phyloP scores from a whole-genome alignment of 2,888 invertebrate genomes.

The Chorisops tibialis region DNA sequence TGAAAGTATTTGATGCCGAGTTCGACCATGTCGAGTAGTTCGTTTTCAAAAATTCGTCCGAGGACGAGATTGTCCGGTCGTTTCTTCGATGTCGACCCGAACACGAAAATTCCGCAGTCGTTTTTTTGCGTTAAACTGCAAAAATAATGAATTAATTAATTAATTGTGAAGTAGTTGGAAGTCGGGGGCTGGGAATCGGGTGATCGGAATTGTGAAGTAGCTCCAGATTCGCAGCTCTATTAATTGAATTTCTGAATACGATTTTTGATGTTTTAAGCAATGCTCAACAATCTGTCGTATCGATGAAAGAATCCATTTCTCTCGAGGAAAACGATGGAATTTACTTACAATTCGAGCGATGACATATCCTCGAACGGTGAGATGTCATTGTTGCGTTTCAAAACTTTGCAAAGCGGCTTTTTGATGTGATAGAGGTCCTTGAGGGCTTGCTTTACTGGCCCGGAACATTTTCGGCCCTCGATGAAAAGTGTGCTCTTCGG shows the following conservation, averaged over 20 bases:
- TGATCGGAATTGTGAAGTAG: too few relatives aligned
- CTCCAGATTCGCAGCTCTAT: too few relatives aligned
- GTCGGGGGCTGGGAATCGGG: too few relatives aligned
- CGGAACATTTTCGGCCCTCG: conserved; percentile 77
- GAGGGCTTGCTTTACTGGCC: conserved; percentile 65
- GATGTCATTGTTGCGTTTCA: conserved; percentile 80
- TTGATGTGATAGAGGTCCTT: conserved; percentile 86
- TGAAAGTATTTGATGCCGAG: conserved; percentile 82
- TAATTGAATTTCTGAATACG: too few relatives aligned
- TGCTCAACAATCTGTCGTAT: too few relatives aligned
- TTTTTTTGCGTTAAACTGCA: conserved; percentile 70
- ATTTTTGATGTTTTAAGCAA: too few relatives aligned
- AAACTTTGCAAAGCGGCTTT: conserved; percentile 75
- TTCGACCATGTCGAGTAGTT: conserved; percentile 94
- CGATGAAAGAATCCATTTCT: neutral
- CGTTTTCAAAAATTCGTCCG: conserved; percentile 85
- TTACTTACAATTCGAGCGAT: conserved; percentile 69
- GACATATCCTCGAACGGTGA: conserved; percentile 89
- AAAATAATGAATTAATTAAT: conserved; percentile 8
- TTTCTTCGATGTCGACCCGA: conserved; percentile 92
- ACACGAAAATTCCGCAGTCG: conserved; percentile 85
- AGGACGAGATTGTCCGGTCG: conserved; percentile 87
- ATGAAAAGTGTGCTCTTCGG: conserved; percentile 80
- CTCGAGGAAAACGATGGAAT: neutral
- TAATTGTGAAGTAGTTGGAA: too few relatives aligned